Percentiles rank a stretch among this genome's conserved stretches.
phyloP scores from a whole-genome alignment of 1,140 invertebrate genomes.

The Gonioctena quinquepunctata region DNA sequence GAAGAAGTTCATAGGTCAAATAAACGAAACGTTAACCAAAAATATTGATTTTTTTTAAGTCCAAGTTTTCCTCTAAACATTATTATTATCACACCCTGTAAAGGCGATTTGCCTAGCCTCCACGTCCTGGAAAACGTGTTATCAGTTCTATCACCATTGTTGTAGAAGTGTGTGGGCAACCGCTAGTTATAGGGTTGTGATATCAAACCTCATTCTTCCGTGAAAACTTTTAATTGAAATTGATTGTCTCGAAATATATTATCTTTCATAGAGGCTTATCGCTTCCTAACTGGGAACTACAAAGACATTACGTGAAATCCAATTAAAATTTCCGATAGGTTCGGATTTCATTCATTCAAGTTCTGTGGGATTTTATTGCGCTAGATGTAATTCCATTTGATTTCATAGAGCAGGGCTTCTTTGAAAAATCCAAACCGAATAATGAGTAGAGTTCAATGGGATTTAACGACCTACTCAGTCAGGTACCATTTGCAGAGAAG shows the following conservation, averaged over 20 bases:
- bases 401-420: no score
- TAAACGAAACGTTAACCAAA: no score
- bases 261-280: neutral
- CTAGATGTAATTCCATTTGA: no score
- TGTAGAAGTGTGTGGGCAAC: neutral
- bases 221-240: constrained; percentile 4
- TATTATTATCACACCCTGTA: neutral
- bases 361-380: no score
- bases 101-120: neutral
- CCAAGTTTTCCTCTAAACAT: no score
- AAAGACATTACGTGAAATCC: neutral
- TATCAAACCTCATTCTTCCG: constrained; percentile 9
- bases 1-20: no score
- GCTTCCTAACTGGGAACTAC: neutral
- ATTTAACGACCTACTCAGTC: no score
- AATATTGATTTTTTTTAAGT: no score
- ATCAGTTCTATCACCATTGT: neutral
- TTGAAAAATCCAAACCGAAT: no score
- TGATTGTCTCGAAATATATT: constrained; percentile 11
- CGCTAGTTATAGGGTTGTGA: neutral
- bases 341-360: neutral
- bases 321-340: neutral
- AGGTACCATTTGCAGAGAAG: no score
- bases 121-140: neutral
- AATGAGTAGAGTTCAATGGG: no score